Evolutionary conservation across 2,797 vertebrate genomes (phyloP).

Genomic region (Cynodonichthys magdalenae): DNA sequence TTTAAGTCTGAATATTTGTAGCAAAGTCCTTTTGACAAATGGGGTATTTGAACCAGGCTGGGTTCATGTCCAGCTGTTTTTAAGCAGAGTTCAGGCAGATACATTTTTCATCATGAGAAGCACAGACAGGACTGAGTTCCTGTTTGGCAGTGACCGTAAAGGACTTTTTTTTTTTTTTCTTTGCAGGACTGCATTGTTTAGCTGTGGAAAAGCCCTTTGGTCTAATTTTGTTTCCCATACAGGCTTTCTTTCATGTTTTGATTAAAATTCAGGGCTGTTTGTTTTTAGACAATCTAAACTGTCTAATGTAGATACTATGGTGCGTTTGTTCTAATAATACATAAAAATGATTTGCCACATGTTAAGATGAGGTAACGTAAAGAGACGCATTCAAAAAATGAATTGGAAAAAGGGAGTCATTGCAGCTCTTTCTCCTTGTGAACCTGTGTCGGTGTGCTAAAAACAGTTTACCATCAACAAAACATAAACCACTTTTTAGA

Average conservation of each 20-base stretch:
- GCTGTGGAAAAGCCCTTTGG: background rate
- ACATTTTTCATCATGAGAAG: conserved; percentile 9
- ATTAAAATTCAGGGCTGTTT: background rate
- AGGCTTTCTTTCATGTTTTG: background rate
- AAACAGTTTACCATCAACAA: background rate
- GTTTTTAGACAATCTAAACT: background rate
- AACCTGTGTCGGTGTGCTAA: background rate
- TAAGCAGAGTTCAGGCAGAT: no score
- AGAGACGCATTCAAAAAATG: no score
- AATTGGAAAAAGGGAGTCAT: background rate
- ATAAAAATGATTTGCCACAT: background rate
- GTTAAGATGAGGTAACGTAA: background rate
- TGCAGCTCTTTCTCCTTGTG: background rate
- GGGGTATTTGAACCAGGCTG: no score
- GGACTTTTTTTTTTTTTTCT: conserved; percentile 13
- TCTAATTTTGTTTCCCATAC: conserved; percentile 7
- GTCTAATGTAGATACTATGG: no score
- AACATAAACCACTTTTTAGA: background rate
- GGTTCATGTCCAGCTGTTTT: no score
- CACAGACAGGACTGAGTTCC: background rate
- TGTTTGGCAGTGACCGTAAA: conserved; percentile 14
- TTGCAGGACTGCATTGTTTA: background rate
- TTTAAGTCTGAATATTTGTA: background rate
- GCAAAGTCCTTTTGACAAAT: no score
- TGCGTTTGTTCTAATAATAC: background rate